Base-by-base conservation (phyloP, 2,888 invertebrate genomes). In the Cephus runcator region DNA sequence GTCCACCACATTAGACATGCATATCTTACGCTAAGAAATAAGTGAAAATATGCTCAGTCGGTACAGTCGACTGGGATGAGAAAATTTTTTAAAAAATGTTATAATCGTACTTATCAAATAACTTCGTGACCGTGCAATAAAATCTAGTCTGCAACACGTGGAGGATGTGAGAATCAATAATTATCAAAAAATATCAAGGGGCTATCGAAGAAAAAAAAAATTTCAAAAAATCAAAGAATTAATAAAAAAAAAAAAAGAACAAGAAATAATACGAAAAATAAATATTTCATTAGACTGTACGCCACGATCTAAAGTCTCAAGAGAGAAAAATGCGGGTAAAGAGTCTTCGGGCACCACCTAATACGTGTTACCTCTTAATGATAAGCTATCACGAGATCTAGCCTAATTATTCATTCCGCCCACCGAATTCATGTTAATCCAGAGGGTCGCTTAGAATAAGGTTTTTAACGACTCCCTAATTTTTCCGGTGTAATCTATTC, bases 1-100 rank as follows among this genome's bases (percentile, higher is more conserved):
- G 84, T 87, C 85, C 85, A 83, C 81, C 82, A 84, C 85, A 88
- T 87, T 86, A 84, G 86, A 83, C 86, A 84, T 83, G 83, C 85
- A 83, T 83, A 83, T 82, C 83, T 79, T 75, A 79, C 73, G 79
- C 77, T 78, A 34, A 36, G 74, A 74, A 74, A n/a, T 74, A 74
- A 71, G 71, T 71, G 71, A 71, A 71, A 71, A 71, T 23, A 34
- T 71, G 30, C 71, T 31, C 23, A 0, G 30, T 71, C 71, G 56
- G 56, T 56, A 56, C 56, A 56, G 56, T 56, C 56, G 56, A 56
- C 56, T 56, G 56, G 2, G 6, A 56, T 56, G 1, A 56, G 23
- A 35, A 35, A 35, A 35, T 3, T 35, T 40, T 40, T 4, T 0
- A 40, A 6, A 23, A 40, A 23, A 0, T 6, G 0, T 40, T 2